Evolutionary conservation across 2,113 vertebrate species (phyloP), one percentile per base, ranked within the genome.

Genomic region (Lethenteron camtschaticum): DNA sequence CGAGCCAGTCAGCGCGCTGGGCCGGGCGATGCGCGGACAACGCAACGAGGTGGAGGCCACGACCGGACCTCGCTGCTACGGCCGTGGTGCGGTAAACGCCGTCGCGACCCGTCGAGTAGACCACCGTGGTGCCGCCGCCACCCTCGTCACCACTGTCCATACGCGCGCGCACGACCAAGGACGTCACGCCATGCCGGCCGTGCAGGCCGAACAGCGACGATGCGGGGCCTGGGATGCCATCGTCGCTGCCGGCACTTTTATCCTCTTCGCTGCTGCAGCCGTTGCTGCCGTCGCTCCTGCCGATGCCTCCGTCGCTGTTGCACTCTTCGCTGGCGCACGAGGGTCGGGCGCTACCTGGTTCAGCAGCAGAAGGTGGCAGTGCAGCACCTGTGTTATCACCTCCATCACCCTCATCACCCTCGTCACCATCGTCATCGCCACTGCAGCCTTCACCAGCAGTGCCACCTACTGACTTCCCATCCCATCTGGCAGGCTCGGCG

Each of bases 71-170:
- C 11, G 58, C 69, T 70, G 3, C 2, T 41, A 87, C 74, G 12
- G 72, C 76, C 14, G 90, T 81, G 75, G 89, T 80, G 56, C 84
- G 79, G 56, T 88, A 90, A 70, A 78, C 79, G 2, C 92, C 88
- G 0, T 99, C 90, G 9, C 89, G 83, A n/a, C 94, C 92, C 0
- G 85, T 86, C 77, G 82, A 96, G 73, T 91, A 96, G 14, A 90
- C 75, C 8, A 82, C 82, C n/a, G n/a, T 66, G 24, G n/a, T 16
- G n/a, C 10, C 63, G 6, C 41, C 41, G 11, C 78, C 82, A 2
- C 71, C 69, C 41, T 41, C 41, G 41, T 41, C 41, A 41, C 41
- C 41, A 41, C 41, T 7, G 41, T 41, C 41, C 41, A 41, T 41
- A 41, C 41, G 41, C 6, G 41, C 41, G 2, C 83, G 77, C 69